Evolutionary conservation across 2,888 invertebrate genomes (phyloP), one percentile per base, ranked within the genome.

Genomic region (Brachycybe producta): DNA sequence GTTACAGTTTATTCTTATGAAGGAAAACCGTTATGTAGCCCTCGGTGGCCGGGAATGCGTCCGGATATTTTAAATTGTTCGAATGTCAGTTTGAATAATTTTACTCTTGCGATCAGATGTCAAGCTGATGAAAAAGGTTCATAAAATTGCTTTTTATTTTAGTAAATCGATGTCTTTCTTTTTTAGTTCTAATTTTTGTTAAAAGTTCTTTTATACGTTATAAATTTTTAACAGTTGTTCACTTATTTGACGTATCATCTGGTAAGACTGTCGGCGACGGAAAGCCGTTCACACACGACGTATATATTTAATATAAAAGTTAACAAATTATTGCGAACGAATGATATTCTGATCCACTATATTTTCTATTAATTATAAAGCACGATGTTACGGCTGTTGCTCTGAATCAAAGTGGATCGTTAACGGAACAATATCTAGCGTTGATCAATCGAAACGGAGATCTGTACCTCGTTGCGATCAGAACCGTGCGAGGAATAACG

Each of bases 1-100:
- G 73, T 94, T 13, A 84, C 84, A 57, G 75, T 97, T 5, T 92
- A 92, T 67, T 87, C 84, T 52, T 98, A 92, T 62, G 91, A 94
- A 65, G 97, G 97, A 0, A 77, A 91, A 41, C 70, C 88, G 36
- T 72, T 87, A 23, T 80, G 87, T 8, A 80, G 83, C 58, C 88
- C 94, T 0, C 79, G 83, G 50, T 87, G 86, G 79, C 78, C 80
- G 2, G 83, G 85, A 39, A 81, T 88, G 67, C 77, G 85, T 53
- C 78, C 84, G 1, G 92, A 94, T 61, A 76, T 78, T 34, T 70
- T 95, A 15, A 83, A 82, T 57, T 70, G 75, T 53, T 77, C 79
- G 34, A 80, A 81, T 7, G 75, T 92, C 13, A 82, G 87, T 0
- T 67, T 98, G 34, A 86, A 88, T 21, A 78, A 83, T 35, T 95